Percentiles rank a stretch among this genome's conserved stretches.
These are phyloP conservation scores for Phaonia tiefii DNA, from an alignment of 2,888 invertebrate genomes.

Conservation along the genomic window DNA sequence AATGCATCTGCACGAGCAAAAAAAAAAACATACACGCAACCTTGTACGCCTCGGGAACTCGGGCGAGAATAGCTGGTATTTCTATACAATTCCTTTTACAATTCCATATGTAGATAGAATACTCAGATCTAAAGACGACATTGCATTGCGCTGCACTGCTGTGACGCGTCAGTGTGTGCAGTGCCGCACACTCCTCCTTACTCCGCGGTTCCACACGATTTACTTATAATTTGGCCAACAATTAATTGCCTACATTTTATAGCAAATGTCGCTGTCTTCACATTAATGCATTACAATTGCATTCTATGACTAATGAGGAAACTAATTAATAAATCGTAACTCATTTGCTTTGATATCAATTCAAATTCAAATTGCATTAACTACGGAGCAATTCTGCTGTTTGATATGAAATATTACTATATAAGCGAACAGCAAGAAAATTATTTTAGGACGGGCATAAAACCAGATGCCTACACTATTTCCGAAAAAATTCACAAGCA, in stretches of 20 bases:
- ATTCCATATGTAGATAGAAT: too few species aligned
- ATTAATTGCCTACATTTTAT: constrained; percentile 69
- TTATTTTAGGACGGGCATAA: too few species aligned
- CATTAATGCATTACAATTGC: background rate
- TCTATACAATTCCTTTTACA: too few species aligned
- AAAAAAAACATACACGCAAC: too few species aligned
- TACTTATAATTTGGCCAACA: constrained; percentile 68
- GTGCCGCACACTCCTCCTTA: constrained; percentile 36
- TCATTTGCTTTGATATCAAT: background rate
- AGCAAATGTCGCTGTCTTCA: constrained; percentile 53
- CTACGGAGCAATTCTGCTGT: too few species aligned
- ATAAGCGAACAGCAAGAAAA: too few species aligned
- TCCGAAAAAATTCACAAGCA: background rate
- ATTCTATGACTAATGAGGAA: constrained; percentile 3
- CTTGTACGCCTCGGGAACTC: too few species aligned
- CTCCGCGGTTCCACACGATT: constrained; percentile 66
- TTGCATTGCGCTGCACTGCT: background rate
- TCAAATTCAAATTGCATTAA: background rate
- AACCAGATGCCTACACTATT: too few species aligned
- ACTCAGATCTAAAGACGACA: constrained; percentile 43
- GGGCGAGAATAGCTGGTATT: too few species aligned
- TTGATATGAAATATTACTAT: too few species aligned
- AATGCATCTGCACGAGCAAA: background rate
- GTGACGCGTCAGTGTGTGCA: constrained; percentile 3
- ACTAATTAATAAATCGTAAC: background rate